phyloP scores from a whole-genome alignment of 2,888 invertebrate genomes.

The Neoaliturus tenellus region DNA sequence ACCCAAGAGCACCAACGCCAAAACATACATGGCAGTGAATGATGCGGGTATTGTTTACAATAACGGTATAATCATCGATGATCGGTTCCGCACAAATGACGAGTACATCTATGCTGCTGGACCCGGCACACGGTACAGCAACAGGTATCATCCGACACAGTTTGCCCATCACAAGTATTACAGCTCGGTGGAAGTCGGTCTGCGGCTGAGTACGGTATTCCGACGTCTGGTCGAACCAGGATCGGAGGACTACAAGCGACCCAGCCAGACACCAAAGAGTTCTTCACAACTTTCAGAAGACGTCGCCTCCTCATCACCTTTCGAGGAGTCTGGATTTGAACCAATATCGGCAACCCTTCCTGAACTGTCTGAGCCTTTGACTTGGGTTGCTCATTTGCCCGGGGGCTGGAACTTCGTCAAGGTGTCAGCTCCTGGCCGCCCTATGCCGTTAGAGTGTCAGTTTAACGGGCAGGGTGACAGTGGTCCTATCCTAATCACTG shows the following conservation, averaged over 20 bases:
- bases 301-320: neutral
- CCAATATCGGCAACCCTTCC: constrained; percentile 48
- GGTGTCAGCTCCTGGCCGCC: constrained; percentile 76
- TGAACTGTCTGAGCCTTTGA: constrained; percentile 71
- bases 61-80: constrained; percentile 79
- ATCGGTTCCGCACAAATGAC: constrained; percentile 80
- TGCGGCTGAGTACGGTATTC: neutral
- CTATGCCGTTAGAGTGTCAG: constrained; percentile 73
- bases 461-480: constrained; percentile 55
- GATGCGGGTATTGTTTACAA: constrained; percentile 78
- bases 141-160: constrained; percentile 75
- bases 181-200: constrained; percentile 79
- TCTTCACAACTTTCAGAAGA: neutral
- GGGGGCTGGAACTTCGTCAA: constrained; percentile 79
- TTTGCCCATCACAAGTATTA: constrained; percentile 75
- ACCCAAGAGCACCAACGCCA: neutral
- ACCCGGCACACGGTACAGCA: constrained; percentile 78
- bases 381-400: constrained; percentile 75
- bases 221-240: constrained; percentile 21
- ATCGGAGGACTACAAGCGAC: neutral
- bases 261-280: neutral
- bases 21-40: constrained; percentile 73
- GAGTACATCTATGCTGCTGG: constrained; percentile 81
- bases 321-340: constrained; percentile 58
- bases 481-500: constrained; percentile 77